Evolutionary conservation across 2,797 vertebrate species (phyloP), one percentile per base, ranked within the genome.

Genomic region (Cyclura pinguis): DNA sequence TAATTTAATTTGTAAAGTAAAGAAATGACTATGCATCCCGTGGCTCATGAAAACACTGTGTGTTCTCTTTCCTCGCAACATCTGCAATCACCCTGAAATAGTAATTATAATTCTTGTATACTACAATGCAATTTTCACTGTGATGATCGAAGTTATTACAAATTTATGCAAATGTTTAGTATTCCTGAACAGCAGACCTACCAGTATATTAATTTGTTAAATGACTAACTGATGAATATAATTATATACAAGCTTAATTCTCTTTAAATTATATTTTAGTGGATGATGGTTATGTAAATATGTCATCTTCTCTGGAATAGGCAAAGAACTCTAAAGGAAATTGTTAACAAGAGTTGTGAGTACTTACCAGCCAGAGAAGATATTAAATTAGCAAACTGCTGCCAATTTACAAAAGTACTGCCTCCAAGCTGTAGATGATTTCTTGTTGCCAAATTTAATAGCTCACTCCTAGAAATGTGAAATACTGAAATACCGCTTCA

Each of bases 231-330:
- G 0, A 81, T 2, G 14, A 62, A 86, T 47, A n/a, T 76, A 80
- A 89, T 91, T 80, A 81, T 57, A n/a, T 29, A 32, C 55, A 73
- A 27, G 32, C n/a, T 74, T 62, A 73, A 91, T 80, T 91, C 42
- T 85, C 69, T 89, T 91, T 86, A 62, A 86, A 86, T 89, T 64
- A 69, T 76, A 91, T 83, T 76, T 59, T 29, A 69, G 50, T 62
- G 50, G 57, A 47, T 29, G 78, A 76, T 74, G 55, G 77, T 62
- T 86, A 74, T 81, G 42, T 50, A 90, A 90, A 90, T 86, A 90
- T 76, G 50, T 27, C 27, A 85, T 42, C 69, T 77, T 84, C 7
- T 72, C 59, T 59, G 62, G 38, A 69, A 73, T 10, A 64, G 32
- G 59, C 2, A 76, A 77, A 57, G 32, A 83, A 72, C n/a, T 29